These are phyloP conservation scores for Periophthalmodon schlosseri DNA, from an alignment of 2,113 vertebrate genomes.

Conservation along the genomic window DNA sequence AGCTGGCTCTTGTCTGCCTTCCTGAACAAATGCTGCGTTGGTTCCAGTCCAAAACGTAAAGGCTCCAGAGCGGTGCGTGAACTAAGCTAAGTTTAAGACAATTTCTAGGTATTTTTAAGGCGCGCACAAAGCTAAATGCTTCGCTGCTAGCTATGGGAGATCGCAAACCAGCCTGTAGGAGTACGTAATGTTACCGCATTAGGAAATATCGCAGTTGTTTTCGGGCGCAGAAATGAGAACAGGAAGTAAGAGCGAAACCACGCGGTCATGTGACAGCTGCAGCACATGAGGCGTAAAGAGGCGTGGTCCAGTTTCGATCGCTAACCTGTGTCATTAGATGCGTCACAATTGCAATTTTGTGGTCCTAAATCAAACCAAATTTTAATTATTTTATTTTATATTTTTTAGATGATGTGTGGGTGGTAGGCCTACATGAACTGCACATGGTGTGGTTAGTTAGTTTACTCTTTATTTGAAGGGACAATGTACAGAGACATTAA, in stretches of 20 bases:
- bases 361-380: not conserved
- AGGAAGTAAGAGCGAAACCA: conserved; percentile 42
- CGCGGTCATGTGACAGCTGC: conserved; percentile 72
- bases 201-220: not conserved
- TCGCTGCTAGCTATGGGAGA: not conserved
- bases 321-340: not conserved
- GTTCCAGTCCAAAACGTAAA: conserved; percentile 1
- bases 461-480: too few relatives aligned
- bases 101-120: not conserved
- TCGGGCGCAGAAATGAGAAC: conserved; percentile 20
- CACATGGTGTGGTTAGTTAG: too few relatives aligned
- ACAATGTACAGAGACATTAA: too few relatives aligned
- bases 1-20: not conserved
- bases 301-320: conserved; percentile 7
- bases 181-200: not conserved
- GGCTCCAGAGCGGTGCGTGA: not conserved
- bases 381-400: not conserved
- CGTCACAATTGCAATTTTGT: too few relatives aligned
- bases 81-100: not conserved
- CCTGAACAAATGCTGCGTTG: conserved; percentile 8
- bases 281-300: conserved; percentile 43
- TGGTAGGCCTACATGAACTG: too few relatives aligned
- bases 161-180: too few relatives aligned
- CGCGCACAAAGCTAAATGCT: not conserved
- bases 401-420: too few relatives aligned